Conservation (phyloP, 2,113 vertebrate genomes). For the Chaenocephalus aceratus region DNA sequence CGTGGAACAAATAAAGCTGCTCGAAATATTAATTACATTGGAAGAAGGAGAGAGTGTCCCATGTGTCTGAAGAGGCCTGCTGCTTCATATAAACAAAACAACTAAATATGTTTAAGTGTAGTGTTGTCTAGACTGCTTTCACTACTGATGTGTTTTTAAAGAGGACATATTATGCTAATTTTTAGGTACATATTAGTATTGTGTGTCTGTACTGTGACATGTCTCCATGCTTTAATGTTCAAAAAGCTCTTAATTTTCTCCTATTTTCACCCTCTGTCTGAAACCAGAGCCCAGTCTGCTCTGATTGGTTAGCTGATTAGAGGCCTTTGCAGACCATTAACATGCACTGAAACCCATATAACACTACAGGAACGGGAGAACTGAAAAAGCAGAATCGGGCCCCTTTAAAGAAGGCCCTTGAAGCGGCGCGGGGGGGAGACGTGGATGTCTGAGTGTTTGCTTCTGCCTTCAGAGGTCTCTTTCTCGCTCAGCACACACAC, state of each 20-base stretch:
- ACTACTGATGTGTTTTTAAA: slow-evolving; percentile 40
- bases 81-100: slow-evolving; percentile 44
- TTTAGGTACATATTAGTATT: no score
- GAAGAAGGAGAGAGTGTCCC: slow-evolving; percentile 37
- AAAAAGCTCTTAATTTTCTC: no score
- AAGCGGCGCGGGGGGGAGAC: slow-evolving; percentile 48
- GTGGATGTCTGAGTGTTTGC: slow-evolving; percentile 69
- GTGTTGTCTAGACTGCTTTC: slow-evolving; percentile 44
- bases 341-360: no score
- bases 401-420: slow-evolving; percentile 27
- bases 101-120: slow-evolving; percentile 51
- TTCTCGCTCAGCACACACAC: slow-evolving; percentile 66
- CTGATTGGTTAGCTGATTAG: no score
- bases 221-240: no score
- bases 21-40: slow-evolving; percentile 55
- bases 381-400: no score
- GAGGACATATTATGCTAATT: no score
- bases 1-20: slow-evolving; percentile 64
- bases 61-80: slow-evolving; percentile 55
- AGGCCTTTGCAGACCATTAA: no score
- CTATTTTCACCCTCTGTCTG: no score
- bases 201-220: no score
- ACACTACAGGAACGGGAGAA: no score
- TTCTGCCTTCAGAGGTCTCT: slow-evolving; percentile 64
- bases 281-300: no score